These are phyloP conservation scores for Ophion costatus DNA, from an alignment of 2,888 invertebrate genomes.

Conservation along the genomic window DNA sequence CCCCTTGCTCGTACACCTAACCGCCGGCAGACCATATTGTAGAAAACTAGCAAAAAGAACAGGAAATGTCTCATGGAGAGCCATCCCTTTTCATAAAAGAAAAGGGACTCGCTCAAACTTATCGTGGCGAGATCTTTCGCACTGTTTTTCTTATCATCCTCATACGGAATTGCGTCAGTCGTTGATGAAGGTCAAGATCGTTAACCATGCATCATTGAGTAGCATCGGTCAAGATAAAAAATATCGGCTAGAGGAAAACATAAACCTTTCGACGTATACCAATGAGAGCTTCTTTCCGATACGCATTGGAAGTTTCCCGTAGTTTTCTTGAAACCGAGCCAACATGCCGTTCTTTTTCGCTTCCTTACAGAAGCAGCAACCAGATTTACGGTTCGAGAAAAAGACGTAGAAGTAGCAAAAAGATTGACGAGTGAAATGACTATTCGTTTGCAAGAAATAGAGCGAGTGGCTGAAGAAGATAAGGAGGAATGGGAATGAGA, in stretches of 20 bases:
- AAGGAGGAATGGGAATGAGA: neutral
- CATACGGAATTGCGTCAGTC: conserved; percentile 1
- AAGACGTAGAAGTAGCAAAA: conserved; percentile 34
- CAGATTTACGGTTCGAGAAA: conserved; percentile 13
- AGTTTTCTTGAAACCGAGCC: conserved; percentile 53
- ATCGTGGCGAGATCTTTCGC: neutral
- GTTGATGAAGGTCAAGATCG: neutral
- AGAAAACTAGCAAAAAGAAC: neutral
- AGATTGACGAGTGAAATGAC: conserved; percentile 31
- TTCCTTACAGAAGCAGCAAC: conserved; percentile 41
- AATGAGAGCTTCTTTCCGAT: conserved; percentile 12
- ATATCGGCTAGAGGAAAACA: neutral
- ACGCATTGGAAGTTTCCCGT: conserved; percentile 11
- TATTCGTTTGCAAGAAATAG: conserved; percentile 22
- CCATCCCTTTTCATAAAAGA: neutral
- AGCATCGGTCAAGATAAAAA: conserved; percentile 25
- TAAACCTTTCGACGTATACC: neutral
- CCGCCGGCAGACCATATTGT: neutral
- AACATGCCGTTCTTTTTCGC: conserved; percentile 20
- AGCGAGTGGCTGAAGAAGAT: neutral
- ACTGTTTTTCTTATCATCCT: neutral
- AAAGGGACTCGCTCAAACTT: neutral
- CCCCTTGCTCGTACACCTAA: conserved; percentile 10
- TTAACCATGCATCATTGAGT: conserved; percentile 4
- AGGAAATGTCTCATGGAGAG: neutral